phyloP scores from a whole-genome alignment of 2,113 vertebrate genomes.

The Psittacara wagleri region DNA sequence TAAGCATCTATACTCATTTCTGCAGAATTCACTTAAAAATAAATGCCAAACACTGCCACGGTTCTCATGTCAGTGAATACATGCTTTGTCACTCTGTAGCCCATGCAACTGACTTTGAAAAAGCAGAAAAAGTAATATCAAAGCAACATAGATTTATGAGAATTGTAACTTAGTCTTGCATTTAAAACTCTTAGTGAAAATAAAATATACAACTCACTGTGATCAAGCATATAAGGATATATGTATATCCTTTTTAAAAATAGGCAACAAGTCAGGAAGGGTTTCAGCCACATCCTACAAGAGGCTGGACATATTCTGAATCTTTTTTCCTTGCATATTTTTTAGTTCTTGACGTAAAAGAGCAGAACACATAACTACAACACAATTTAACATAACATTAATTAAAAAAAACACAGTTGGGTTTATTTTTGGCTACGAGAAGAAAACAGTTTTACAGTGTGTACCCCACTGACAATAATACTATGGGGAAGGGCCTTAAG shows the following conservation, averaged over 20 bases:
- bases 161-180: neutral
- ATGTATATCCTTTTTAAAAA: neutral
- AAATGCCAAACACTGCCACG: neutral
- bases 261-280: neutral
- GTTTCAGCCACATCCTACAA: neutral
- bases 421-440: neutral
- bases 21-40: neutral
- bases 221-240: neutral
- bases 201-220: neutral
- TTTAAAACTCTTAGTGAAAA: neutral
- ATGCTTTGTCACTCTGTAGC: neutral
- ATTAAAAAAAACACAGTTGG: neutral
- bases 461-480: neutral
- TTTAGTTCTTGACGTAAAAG: neutral
- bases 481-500: neutral
- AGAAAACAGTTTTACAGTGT: neutral
- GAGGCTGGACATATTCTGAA: neutral
- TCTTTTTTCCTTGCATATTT: neutral
- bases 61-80: neutral
- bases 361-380: neutral
- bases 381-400: neutral
- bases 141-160: neutral
- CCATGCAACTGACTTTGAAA: neutral
- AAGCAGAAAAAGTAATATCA: neutral
- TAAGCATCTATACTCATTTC: neutral